These are phyloP conservation scores for Tenthredo distinguenda DNA, from an alignment of 2,888 invertebrate species.

Conservation along the genomic window DNA sequence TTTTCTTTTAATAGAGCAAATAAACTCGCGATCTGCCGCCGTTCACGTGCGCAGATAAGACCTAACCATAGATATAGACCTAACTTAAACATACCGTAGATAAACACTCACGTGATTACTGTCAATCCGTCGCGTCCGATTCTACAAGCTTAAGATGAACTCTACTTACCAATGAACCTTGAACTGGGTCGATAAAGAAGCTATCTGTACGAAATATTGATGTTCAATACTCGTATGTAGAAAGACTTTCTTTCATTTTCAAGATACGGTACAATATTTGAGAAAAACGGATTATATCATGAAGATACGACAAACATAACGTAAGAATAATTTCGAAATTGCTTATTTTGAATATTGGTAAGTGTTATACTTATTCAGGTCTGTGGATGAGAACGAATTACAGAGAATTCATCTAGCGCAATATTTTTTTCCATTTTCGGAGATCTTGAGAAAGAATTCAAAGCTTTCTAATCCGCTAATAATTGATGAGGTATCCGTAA, in stretches of 20 bases:
- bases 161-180: background rate
- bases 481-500: background rate
- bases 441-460: background rate
- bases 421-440: background rate
- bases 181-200: background rate
- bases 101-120: slow-evolving; percentile 42
- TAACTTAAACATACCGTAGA: slow-evolving; percentile 22
- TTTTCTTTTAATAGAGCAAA: slow-evolving; percentile 49
- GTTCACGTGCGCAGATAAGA: slow-evolving; percentile 62
- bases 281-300: background rate
- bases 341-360: background rate
- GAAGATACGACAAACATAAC: background rate
- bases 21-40: slow-evolving; percentile 51
- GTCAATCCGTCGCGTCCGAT: background rate
- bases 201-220: background rate
- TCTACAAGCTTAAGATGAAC: background rate
- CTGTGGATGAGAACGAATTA: too few relatives aligned
- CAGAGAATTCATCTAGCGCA: background rate
- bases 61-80: slow-evolving; percentile 24
- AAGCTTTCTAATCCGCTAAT: background rate
- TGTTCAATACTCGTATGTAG: background rate
- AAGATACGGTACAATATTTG: too few relatives aligned
- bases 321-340: background rate
- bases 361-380: background rate
- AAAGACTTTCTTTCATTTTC: background rate